Percentiles rank a stretch among this genome's conserved stretches.
These are phyloP conservation scores for Epistrophe grossulariae DNA, from an alignment of 2,888 invertebrate species.

Conservation along the genomic window DNA sequence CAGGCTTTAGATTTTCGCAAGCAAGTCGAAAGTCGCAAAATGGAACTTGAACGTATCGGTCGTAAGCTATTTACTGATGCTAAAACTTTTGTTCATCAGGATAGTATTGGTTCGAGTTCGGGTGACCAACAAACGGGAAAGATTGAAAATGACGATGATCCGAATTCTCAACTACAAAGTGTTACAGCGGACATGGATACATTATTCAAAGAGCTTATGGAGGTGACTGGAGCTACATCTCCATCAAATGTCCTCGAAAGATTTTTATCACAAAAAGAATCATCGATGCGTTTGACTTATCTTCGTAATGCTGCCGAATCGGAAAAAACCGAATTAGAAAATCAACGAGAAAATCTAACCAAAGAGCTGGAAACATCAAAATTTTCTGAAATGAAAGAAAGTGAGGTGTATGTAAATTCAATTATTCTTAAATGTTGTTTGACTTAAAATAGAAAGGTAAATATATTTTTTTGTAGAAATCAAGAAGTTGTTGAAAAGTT, in stretches of 20 bases:
- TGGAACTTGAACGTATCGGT: conserved; percentile 91
- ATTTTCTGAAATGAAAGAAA: conserved; percentile 91
- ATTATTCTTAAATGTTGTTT: neutral
- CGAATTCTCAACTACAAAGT: conserved; percentile 80
- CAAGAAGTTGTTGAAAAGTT: conserved; percentile 89
- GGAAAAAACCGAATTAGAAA: conserved; percentile 89
- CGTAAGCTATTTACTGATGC: conserved; percentile 89
- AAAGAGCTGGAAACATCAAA: conserved; percentile 90
- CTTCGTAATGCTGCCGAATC: conserved; percentile 89
- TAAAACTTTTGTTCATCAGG: conserved; percentile 85
- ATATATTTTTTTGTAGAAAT: conserved; percentile 86
- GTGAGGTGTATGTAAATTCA: conserved; percentile 88
- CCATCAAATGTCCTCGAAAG: conserved; percentile 90
- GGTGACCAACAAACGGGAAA: conserved; percentile 83
- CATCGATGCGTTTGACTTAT: conserved; percentile 88
- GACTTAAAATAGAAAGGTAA: neutral
- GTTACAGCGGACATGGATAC: conserved; percentile 85
- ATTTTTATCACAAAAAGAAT: conserved; percentile 90
- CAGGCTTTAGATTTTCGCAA: conserved; percentile 88
- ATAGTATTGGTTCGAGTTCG: conserved; percentile 85
- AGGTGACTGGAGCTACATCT: conserved; percentile 90
- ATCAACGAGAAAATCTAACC: conserved; percentile 87
- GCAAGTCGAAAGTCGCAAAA: conserved; percentile 88
- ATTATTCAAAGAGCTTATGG: conserved; percentile 90
- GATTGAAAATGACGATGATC: conserved; percentile 82